Base-by-base conservation (phyloP, 1,140 invertebrate species). In the Pachypsylla venusta region DNA sequence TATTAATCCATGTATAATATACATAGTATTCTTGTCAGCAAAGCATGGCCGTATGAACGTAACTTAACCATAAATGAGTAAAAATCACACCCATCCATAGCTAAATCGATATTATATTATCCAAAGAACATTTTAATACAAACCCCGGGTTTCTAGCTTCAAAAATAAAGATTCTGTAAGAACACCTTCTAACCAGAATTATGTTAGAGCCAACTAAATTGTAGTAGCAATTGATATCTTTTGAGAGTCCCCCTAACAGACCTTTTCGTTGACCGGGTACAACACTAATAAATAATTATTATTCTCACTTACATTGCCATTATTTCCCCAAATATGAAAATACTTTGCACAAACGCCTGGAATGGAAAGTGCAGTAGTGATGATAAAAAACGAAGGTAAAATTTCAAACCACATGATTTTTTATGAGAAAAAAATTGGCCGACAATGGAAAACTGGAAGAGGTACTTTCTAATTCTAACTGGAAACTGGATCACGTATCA, bases 361-460 rank as follows among this genome's bases (percentile, higher is more conserved):
- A 10, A 48, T 48, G n/a, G 4, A 5, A 22, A 48, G 16, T 3
- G 4, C 5, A 5, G 22, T n/a, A 4, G 42, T 5, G n/a, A 48
- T 22, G n/a, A 48, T 48, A 4, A 48, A n/a, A 19, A 5, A 48
- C 5, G 42, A 48, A 48, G 42, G 42, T 5, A 48, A 10, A 22
- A 48, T 48, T 48, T 48, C 42, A 22, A 10, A 48, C 42, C 42
- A 48, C 42, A 48, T 48, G n/a, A 5, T 48, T n/a, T n/a, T n/a
- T n/a, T n/a, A n/a, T n/a, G n/a, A n/a, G n/a, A n/a, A n/a, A n/a
- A n/a, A n/a, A n/a, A n/a, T n/a, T n/a, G n/a, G n/a, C n/a, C n/a
- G n/a, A n/a, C n/a, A n/a, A n/a, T n/a, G n/a, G n/a, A n/a, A n/a
- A n/a, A n/a, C n/a, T n/a, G n/a, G n/a, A n/a, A n/a, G n/a, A n/a